phyloP scores from a whole-genome alignment of 2,113 vertebrate species.

The Pollachius pollachius region DNA sequence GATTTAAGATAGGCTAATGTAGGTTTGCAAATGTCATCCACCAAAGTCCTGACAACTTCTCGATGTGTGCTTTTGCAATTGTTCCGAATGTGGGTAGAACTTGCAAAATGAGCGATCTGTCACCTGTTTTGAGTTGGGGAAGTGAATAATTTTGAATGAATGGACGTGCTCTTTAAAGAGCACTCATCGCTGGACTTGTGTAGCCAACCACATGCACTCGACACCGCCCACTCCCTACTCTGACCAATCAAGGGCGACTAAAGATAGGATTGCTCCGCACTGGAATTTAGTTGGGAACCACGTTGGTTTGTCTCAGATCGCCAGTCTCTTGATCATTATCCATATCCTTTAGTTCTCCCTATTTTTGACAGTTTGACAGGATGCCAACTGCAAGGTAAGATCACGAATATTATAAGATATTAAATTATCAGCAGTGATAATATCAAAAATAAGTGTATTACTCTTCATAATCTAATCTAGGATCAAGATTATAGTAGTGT shows the following conservation, averaged over 20 bases:
- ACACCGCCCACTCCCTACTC: slow-evolving; percentile 36
- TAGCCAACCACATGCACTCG: slow-evolving; percentile 46
- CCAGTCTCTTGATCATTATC: slow-evolving; percentile 28
- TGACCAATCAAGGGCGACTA: slow-evolving; percentile 40
- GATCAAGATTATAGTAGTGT: too few relatives aligned
- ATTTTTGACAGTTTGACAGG: slow-evolving; percentile 28
- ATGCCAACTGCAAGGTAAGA: slow-evolving; percentile 75
- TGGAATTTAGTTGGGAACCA: slow-evolving; percentile 49
- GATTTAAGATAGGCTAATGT: too few relatives aligned
- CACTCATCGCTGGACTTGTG: slow-evolving; percentile 15
- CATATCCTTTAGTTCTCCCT: slow-evolving; percentile 12
- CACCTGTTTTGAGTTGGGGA: not conserved
- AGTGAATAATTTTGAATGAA: slow-evolving; percentile 1
- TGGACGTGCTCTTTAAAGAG: not conserved
- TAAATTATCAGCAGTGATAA: too few relatives aligned
- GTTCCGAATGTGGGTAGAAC: too few relatives aligned
- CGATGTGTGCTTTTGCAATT: too few relatives aligned
- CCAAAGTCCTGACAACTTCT: too few relatives aligned
- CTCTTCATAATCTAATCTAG: too few relatives aligned
- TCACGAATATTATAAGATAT: too few relatives aligned
- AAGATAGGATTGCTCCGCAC: slow-evolving; percentile 42
- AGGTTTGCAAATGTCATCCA: too few relatives aligned
- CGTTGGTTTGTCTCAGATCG: slow-evolving; percentile 44
- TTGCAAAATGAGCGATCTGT: too few relatives aligned
- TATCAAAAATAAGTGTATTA: too few relatives aligned